Percentiles rank a stretch among this genome's conserved stretches.
Evolutionary conservation across 2,888 invertebrate species (phyloP).

Genomic region (Conops quadrifasciatus): DNA sequence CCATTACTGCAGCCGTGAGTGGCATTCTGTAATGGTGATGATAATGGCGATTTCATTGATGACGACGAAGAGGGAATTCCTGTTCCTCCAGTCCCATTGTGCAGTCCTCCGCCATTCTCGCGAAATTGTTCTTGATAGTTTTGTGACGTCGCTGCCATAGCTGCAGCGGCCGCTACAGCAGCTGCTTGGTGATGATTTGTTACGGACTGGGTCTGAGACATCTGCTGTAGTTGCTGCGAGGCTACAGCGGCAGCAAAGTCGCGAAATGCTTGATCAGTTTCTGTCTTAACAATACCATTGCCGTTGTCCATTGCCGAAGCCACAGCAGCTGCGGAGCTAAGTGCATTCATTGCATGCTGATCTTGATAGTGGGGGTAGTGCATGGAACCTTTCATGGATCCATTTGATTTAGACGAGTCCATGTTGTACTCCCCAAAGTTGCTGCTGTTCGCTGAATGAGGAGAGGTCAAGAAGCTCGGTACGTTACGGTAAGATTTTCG

Average conservation of each 20-base stretch:
- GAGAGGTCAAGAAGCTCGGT: conserved; percentile 61
- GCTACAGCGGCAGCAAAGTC: conserved; percentile 62
- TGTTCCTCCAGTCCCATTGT: conserved; percentile 23
- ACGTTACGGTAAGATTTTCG: conserved; percentile 64
- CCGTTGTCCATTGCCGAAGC: conserved; percentile 49
- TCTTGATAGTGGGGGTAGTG: conserved; percentile 55
- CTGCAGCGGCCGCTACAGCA: conserved; percentile 51
- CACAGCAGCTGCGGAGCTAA: conserved; percentile 53
- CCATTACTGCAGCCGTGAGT: conserved; percentile 41
- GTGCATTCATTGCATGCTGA: conserved; percentile 53
- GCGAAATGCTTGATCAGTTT: conserved; percentile 60
- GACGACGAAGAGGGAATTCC: conserved; percentile 57
- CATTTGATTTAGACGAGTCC: conserved; percentile 64
- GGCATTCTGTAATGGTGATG: conserved; percentile 52
- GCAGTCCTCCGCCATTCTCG: conserved; percentile 36
- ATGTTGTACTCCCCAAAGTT: conserved; percentile 62
- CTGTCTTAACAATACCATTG: conserved; percentile 59
- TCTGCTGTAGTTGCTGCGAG: conserved; percentile 59
- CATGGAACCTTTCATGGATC: conserved; percentile 54
- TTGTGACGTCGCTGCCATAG: conserved; percentile 54
- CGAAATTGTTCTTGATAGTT: conserved; percentile 56
- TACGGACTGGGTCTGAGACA: conserved; percentile 50
- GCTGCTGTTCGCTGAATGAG: conserved; percentile 59
- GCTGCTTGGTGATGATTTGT: conserved; percentile 49
- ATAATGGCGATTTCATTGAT: conserved; percentile 62